Evolutionary conservation across 2,113 vertebrate species (phyloP).

Genomic region (Nycticryphes semicollaris): DNA sequence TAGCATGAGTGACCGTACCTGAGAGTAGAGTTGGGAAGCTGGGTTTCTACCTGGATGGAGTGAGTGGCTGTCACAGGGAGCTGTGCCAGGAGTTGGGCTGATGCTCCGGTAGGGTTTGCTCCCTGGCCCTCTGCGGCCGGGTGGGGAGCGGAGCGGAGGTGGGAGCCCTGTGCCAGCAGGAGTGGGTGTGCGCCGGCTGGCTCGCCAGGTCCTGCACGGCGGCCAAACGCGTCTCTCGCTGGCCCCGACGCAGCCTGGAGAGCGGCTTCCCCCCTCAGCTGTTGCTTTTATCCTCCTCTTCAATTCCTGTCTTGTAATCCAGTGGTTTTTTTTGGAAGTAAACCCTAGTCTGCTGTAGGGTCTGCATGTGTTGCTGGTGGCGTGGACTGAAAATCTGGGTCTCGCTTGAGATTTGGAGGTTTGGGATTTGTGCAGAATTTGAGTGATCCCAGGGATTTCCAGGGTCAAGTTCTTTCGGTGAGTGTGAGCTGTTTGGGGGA

Average conservation of each 20-base stretch:
- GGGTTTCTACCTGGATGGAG: not conserved
- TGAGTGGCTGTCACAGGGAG: not conserved
- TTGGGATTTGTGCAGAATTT: not conserved
- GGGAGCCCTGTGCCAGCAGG: not conserved
- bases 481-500: not conserved
- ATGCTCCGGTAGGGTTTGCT: not conserved
- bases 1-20: accelerated
- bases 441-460: not conserved
- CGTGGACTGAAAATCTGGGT: accelerated
- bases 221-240: not conserved
- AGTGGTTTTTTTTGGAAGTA: not conserved
- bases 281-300: not conserved
- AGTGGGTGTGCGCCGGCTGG: not conserved
- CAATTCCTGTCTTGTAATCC: not conserved
- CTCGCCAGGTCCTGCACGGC: not conserved
- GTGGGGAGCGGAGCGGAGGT: not conserved
- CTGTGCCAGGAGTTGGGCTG: not conserved
- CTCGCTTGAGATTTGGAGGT: not conserved
- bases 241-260: not conserved
- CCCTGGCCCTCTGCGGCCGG: not conserved
- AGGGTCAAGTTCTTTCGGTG: not conserved
- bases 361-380: not conserved
- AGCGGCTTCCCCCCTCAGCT: not conserved
- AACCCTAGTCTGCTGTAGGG: not conserved
- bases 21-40: not conserved